Conservation (phyloP, 92 coral and sea anemone species). For the Siderastrea siderea region DNA sequence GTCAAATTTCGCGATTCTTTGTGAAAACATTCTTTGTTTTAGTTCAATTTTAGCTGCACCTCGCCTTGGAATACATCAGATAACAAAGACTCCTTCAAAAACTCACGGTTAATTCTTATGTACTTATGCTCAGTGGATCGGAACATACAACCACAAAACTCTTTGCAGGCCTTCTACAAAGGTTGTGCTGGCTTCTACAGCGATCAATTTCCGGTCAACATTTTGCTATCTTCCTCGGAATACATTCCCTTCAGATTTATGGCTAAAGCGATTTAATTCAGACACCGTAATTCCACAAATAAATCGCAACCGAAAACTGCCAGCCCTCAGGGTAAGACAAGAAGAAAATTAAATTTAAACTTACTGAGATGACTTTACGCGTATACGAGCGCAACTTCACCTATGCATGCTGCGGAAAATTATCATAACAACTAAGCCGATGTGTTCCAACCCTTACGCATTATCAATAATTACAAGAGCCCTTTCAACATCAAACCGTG, state of each 20-base stretch:
- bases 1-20: conserved; percentile 4
- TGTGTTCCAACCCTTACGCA: neutral
- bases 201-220: conserved; percentile 30
- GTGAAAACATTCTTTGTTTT: neutral
- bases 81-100: neutral
- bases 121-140: neutral
- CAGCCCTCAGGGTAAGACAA: neutral
- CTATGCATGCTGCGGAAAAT: neutral
- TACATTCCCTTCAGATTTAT: neutral
- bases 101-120: neutral
- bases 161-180: too few relatives aligned
- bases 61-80: too few relatives aligned
- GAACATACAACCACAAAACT: neutral
- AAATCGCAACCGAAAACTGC: neutral
- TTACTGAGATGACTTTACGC: neutral
- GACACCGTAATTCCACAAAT: neutral
- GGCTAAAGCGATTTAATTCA: neutral
- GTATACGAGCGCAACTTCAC: neutral
- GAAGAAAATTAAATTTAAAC: neutral
- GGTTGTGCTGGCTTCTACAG: neutral
- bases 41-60: neutral
- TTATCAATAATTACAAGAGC: neutral
- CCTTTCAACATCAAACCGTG: neutral
- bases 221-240: neutral
- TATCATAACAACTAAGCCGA: conserved; percentile 6